A percentile compares a stretch with the other conserved stretches of the same genome.
Conservation (phyloP, 2,113 vertebrate genomes). For the Sebastes fasciatus region DNA sequence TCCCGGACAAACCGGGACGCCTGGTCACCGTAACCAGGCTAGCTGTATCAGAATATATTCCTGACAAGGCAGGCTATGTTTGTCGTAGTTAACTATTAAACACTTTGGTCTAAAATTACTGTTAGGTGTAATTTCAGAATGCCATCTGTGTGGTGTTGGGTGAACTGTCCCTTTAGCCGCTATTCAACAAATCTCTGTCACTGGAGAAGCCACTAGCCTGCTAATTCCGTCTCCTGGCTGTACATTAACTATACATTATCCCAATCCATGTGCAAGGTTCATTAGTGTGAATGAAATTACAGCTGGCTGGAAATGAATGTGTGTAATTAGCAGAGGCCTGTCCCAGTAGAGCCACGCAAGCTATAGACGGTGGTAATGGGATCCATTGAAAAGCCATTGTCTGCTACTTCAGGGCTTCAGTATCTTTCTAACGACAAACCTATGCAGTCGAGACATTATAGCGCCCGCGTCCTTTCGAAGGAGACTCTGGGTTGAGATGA, state of each 20-base stretch:
- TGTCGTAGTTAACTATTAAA: neutral
- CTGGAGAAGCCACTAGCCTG: slow-evolving; percentile 56
- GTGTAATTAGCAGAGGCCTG: slow-evolving; percentile 76
- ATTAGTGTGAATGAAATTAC: slow-evolving; percentile 82
- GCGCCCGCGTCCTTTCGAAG: neutral
- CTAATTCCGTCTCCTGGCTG: slow-evolving; percentile 72
- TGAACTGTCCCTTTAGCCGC: slow-evolving; percentile 29
- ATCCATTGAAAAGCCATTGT: slow-evolving; percentile 79
- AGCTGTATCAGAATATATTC: neutral
- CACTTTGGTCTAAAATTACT: slow-evolving; percentile 26
- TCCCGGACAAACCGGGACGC: too few relatives aligned
- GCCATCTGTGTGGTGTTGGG: slow-evolving; percentile 23
- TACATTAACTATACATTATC: slow-evolving; percentile 82
- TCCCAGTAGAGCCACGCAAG: slow-evolving; percentile 72
- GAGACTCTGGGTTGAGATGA: slow-evolving; percentile 8
- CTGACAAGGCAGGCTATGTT: neutral
- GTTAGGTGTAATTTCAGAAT: slow-evolving; percentile 45
- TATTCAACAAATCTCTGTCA: slow-evolving; percentile 65
- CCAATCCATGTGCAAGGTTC: slow-evolving; percentile 75
- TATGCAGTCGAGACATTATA: slow-evolving; percentile 56
- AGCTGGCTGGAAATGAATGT: slow-evolving; percentile 76
- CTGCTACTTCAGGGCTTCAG: slow-evolving; percentile 60
- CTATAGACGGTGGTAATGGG: slow-evolving; percentile 76
- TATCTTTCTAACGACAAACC: slow-evolving; percentile 73
- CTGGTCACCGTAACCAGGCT: neutral